Evolutionary conservation across 2,888 invertebrate species (phyloP).

Genomic region (Mythimna loreyi): DNA sequence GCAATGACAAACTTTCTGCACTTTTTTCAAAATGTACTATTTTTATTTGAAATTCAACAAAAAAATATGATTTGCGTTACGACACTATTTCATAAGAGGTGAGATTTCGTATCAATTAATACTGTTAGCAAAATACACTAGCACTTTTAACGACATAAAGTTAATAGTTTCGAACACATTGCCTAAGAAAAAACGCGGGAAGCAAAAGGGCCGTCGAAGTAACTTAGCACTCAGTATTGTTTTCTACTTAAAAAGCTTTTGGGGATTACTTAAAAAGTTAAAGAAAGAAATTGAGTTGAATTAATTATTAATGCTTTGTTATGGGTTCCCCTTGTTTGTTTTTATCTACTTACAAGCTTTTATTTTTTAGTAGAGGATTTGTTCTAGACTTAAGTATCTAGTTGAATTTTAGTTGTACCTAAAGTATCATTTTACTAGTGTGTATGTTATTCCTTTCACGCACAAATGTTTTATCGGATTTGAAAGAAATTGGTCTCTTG

Average conservation of each 20-base stretch:
- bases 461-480: too few relatives aligned
- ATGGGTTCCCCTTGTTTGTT: constrained; percentile 50
- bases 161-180: constrained; percentile 46
- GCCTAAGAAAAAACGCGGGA: constrained; percentile 48
- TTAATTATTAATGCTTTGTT: constrained; percentile 74
- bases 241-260: constrained; percentile 79
- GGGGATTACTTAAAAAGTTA: constrained; percentile 82
- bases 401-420: background rate
- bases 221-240: constrained; percentile 80
- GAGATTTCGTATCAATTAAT: too few relatives aligned
- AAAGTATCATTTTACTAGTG: background rate
- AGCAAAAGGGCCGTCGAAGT: constrained; percentile 63
- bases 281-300: constrained; percentile 76
- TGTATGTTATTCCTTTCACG: too few relatives aligned
- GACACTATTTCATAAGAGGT: background rate
- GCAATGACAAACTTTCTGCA: too few relatives aligned
- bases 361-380: constrained; percentile 1
- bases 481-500: too few relatives aligned
- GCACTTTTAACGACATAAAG: constrained; percentile 37
- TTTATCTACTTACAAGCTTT: constrained; percentile 24
- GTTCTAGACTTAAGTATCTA: background rate
- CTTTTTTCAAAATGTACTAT: too few relatives aligned
- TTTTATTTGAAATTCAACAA: background rate
- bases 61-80: background rate
- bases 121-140: constrained; percentile 2